These are phyloP conservation scores for Nothocercus julius DNA, from an alignment of 2,113 vertebrate species.

Conservation along the genomic window DNA sequence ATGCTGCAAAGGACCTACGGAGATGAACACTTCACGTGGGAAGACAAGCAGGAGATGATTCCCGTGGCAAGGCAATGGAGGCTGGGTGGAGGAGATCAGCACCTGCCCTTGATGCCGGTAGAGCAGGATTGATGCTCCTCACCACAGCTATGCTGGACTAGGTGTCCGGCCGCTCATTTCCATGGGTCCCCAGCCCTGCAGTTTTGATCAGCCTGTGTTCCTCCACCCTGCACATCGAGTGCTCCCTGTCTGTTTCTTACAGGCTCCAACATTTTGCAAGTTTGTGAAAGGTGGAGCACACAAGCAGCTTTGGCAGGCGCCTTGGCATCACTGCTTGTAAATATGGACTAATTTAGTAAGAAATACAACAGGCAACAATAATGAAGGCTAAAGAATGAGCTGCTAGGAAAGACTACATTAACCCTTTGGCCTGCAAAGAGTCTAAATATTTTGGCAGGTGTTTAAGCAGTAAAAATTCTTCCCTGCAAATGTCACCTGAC, in stretches of 20 bases:
- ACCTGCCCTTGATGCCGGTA: not conserved
- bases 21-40: not conserved
- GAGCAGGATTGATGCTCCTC: not conserved
- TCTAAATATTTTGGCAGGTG: not conserved
- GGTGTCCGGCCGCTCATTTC: not conserved
- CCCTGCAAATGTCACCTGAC: not conserved
- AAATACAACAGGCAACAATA: not conserved
- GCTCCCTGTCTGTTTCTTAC: not conserved
- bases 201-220: not conserved
- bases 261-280: not conserved
- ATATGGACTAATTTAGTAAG: not conserved
- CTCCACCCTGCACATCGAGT: not conserved
- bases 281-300: not conserved
- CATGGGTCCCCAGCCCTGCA: not conserved
- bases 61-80: not conserved
- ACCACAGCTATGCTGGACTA: not conserved
- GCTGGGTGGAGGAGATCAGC: not conserved
- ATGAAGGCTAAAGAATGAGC: not conserved
- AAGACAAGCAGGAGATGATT: not conserved
- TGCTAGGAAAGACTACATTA: not conserved
- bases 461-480: not conserved
- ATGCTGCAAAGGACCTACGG: not conserved
- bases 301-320: not conserved
- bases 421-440: not conserved
- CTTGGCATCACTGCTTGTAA: not conserved